These are phyloP conservation scores for Bombus haemorrhoidalis DNA, from an alignment of 1,140 invertebrate species.

Conservation along the genomic window DNA sequence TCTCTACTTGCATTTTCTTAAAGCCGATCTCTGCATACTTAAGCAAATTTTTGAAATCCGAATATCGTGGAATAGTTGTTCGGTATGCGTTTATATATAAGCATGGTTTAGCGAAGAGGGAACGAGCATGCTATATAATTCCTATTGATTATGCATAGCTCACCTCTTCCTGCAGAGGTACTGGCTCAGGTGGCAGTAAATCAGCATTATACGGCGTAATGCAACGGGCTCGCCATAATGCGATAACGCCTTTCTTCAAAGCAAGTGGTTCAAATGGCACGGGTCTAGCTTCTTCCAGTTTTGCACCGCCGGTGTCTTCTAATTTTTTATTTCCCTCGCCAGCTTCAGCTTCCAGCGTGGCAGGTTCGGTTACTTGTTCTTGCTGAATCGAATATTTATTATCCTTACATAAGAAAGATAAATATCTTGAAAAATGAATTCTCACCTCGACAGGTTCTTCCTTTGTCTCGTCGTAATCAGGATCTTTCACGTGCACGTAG, in stretches of 20 bases:
- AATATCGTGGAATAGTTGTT: conserved; percentile 26
- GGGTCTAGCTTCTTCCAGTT: neutral
- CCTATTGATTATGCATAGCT: neutral
- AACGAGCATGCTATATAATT: too few relatives aligned
- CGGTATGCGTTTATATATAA: conserved; percentile 18
- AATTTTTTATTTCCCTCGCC: neutral
- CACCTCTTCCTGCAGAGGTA: conserved; percentile 81
- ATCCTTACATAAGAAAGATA: neutral
- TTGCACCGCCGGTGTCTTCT: neutral
- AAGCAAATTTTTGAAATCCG: neutral
- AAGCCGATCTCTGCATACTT: neutral
- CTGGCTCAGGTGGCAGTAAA: conserved; percentile 86
- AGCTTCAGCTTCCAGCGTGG: neutral
- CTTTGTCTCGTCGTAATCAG: conserved; percentile 75
- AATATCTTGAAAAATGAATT: neutral
- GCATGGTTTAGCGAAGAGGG: rapidly evolving
- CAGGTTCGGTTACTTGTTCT: neutral
- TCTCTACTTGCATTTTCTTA: conserved; percentile 45
- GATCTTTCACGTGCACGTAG: conserved; percentile 83
- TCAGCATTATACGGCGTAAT: conserved; percentile 86
- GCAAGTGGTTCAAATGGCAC: conserved; percentile 24
- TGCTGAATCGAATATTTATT: neutral
- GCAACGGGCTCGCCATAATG: conserved; percentile 86
- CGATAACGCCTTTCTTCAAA: conserved; percentile 63
- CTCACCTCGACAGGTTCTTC: neutral